These are phyloP conservation scores for Paramormyrops kingsleyae DNA, from an alignment of 2,113 vertebrate species.

Conservation along the genomic window DNA sequence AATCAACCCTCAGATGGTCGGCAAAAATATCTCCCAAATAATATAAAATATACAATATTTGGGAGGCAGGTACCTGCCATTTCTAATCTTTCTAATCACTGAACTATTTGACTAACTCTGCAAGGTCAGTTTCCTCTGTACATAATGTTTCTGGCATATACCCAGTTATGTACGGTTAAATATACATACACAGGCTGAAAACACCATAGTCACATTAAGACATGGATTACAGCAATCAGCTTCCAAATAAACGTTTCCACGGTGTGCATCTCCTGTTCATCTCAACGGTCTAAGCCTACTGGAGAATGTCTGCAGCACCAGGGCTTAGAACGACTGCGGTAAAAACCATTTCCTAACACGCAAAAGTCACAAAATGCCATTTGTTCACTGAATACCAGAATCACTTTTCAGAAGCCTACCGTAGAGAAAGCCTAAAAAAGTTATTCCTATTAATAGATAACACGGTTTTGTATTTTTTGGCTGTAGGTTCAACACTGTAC, in stretches of 20 bases:
- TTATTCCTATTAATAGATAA: neutral
- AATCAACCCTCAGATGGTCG: neutral
- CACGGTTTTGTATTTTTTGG: neutral
- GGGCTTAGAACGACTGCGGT: neutral
- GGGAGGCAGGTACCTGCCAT: neutral
- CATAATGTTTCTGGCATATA: neutral
- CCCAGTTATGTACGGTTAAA: neutral
- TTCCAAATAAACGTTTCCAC: neutral
- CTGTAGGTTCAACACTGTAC: neutral
- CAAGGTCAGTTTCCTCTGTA: neutral
- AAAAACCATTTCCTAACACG: neutral
- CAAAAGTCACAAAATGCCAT: neutral
- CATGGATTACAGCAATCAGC: neutral
- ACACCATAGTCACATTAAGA: neutral
- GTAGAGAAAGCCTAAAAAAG: neutral
- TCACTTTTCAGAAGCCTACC: neutral
- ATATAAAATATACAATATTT: neutral
- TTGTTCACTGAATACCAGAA: neutral
- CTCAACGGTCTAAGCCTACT: neutral
- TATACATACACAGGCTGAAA: neutral
- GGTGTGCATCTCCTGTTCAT: neutral
- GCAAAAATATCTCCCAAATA: neutral
- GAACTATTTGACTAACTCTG: neutral
- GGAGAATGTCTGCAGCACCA: neutral
- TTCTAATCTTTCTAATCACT: neutral